Conservation (phyloP, 2,113 vertebrate species). For the Tyrannus savana region DNA sequence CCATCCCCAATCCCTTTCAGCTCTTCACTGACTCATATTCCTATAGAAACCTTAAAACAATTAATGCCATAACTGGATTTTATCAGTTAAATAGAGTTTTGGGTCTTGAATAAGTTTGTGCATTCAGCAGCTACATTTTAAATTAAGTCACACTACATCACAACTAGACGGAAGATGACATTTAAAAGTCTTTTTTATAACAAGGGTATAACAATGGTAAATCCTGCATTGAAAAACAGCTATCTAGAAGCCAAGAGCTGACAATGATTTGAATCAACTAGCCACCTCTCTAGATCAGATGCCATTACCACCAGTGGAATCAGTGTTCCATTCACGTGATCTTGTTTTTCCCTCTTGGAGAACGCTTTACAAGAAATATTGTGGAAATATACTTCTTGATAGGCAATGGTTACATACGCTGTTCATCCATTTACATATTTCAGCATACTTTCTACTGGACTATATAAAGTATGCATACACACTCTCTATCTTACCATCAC, state of each 20-base stretch:
- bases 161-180: constrained; percentile 22
- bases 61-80: constrained; percentile 11
- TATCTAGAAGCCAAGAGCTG: constrained; percentile 59
- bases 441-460: not conserved
- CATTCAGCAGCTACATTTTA: not conserved
- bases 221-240: constrained; percentile 32
- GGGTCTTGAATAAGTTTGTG: not conserved
- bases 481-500: not conserved
- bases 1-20: not conserved
- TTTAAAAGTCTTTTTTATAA: constrained; percentile 59
- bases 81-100: constrained; percentile 31
- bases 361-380: constrained; percentile 52
- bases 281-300: constrained; percentile 44
- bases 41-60: constrained; percentile 7
- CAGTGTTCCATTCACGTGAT: constrained; percentile 49
- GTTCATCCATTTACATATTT: not conserved
- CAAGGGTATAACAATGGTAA: constrained; percentile 11
- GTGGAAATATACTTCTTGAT: constrained; percentile 21
- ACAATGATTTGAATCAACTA: constrained; percentile 34
- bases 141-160: constrained; percentile 12
- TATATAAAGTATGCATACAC: not conserved
- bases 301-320: constrained; percentile 31
- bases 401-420: not conserved
- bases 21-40: not conserved
- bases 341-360: constrained; percentile 48